phyloP scores from a whole-genome alignment of 2,113 vertebrate genomes.

The Pygoscelis antarcticus region DNA sequence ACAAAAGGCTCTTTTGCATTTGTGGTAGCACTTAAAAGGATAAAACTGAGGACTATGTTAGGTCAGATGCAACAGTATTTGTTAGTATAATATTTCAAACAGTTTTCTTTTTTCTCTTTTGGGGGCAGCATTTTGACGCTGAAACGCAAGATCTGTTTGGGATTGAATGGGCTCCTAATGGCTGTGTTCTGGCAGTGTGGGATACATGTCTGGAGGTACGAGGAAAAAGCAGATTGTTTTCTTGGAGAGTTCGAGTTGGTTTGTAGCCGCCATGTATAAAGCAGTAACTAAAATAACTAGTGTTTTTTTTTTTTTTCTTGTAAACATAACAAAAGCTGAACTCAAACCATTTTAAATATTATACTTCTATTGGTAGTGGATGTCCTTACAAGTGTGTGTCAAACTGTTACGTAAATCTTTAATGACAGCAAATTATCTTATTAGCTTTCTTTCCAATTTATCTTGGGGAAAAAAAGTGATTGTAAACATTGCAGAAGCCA shows the following conservation, averaged over 20 bases:
- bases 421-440: background rate
- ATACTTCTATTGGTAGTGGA: background rate
- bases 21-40: background rate
- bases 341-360: background rate
- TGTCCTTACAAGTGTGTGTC: background rate
- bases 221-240: background rate
- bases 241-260: background rate
- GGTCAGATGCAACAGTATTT: background rate
- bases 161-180: slow-evolving; percentile 94
- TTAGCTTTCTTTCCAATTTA: background rate
- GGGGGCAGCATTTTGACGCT: slow-evolving; percentile 89
- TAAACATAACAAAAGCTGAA: background rate
- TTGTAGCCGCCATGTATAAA: background rate
- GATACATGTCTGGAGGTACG: slow-evolving; percentile 92
- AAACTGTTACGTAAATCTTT: background rate
- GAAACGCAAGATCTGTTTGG: slow-evolving; percentile 93
- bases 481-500: background rate
- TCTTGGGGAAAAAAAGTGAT: background rate
- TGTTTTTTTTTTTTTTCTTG: background rate
- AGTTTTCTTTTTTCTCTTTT: background rate
- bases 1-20: background rate
- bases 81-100: background rate
- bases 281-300: background rate
- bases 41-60: background rate
- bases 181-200: slow-evolving; percentile 93